Evolutionary conservation across 2,797 vertebrate species (phyloP).

Genomic region (Chelmon rostratus): DNA sequence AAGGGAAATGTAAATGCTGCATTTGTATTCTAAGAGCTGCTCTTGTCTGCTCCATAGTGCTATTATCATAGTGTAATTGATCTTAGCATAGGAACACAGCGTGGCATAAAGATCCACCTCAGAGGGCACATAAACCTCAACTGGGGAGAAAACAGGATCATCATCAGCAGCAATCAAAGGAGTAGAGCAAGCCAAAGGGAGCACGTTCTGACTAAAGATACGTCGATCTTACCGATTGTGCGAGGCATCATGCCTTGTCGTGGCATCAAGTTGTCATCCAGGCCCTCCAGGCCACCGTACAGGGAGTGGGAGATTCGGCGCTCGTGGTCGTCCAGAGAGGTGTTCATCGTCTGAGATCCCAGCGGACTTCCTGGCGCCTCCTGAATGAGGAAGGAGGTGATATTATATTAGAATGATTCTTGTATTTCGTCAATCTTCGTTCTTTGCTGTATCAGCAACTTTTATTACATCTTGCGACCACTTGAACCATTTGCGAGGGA

Average conservation of each 20-base stretch:
- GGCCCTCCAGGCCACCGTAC: constrained; percentile 92
- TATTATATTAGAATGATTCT: constrained; percentile 1
- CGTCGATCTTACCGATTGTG: constrained; percentile 65
- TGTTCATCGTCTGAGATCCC: constrained; percentile 87
- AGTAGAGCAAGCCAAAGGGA: not conserved
- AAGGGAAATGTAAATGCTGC: not conserved
- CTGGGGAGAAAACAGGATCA: not conserved
- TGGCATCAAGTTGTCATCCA: constrained; percentile 88
- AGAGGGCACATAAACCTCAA: not conserved
- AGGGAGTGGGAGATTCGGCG: constrained; percentile 95
- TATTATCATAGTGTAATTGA: not conserved
- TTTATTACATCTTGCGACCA: too few relatives aligned
- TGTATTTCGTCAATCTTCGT: too few relatives aligned
- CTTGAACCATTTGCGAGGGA: too few relatives aligned
- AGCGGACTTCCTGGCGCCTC: constrained; percentile 88
- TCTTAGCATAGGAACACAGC: not conserved
- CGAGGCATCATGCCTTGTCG: constrained; percentile 83
- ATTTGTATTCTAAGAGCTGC: not conserved
- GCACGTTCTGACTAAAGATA: not conserved
- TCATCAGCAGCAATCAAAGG: not conserved
- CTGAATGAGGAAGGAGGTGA: constrained; percentile 61
- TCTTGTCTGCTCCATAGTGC: not conserved
- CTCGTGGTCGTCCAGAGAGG: constrained; percentile 91
- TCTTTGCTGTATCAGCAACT: not conserved
- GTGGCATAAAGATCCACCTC: not conserved